Base-by-base conservation (phyloP, 2,888 invertebrate genomes). In the Dasypogon diadema region DNA sequence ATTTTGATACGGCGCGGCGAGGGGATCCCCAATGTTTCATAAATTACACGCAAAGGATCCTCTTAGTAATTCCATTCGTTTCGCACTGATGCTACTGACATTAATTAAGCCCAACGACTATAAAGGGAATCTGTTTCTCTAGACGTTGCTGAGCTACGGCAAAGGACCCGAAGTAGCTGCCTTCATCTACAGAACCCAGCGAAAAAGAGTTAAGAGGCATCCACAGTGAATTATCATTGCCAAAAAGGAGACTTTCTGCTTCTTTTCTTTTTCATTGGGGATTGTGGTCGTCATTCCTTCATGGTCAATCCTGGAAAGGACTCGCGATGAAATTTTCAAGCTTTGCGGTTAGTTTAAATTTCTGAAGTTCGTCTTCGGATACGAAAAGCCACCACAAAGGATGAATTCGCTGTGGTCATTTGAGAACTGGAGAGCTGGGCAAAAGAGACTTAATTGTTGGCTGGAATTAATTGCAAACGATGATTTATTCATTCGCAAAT, bases 61-160 rank as follows among this genome's bases (percentile, higher is more conserved):
- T 60, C 24, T 65, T 24, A 65, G 65, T 46, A 65, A 65, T 65
- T 65, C 48, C 65, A 26, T 48, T 65, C 65, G 46, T 46, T 48
- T 65, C 65, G 46, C 46, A 65, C 65, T 46, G 46, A 46, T 65
- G 65, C 65, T 65, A 14, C 24, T 65, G 46, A 37, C 65, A 65
- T 46, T 65, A 65, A 65, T 65, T 65, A 65, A 65, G 46, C 48
- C 65, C 22, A 65, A 65, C 65, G 65, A 46, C 65, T 42, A 65
- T 65, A 65, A 65, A 65, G 46, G 46, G 65, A 65, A 65, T 65
- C 46, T 65, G 65, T 24, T 65, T 65, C 65, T 65, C 21, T 65
- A 24, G 65, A 42, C 46, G 46, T 14, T 16, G 10, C 65, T 65
- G 24, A 65, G 48, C 48, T 65, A 65, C 48, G 65, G 48, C 24